Percentiles rank a stretch among this genome's conserved stretches.
Conservation (phyloP, 2,888 invertebrate species). For the Pseudococcus viburni region DNA sequence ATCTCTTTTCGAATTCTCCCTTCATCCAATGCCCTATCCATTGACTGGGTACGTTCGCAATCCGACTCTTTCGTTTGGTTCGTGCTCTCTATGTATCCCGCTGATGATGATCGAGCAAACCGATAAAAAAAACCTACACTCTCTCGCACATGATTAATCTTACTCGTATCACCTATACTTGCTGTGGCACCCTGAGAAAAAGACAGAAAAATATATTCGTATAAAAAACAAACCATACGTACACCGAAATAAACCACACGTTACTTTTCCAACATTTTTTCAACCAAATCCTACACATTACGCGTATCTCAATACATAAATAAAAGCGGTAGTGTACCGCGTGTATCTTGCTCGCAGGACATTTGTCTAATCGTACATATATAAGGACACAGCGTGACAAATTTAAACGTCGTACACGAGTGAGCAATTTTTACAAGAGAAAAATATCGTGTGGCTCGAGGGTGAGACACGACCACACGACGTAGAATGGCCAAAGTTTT, state of each 20-base stretch:
- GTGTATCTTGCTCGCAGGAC: neutral
- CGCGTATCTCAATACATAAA: constrained; percentile 20
- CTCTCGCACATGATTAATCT: constrained; percentile 54
- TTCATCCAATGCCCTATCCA: neutral
- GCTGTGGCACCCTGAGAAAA: constrained; percentile 47
- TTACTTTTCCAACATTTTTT: neutral
- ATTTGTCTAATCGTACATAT: neutral
- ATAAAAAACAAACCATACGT: neutral
- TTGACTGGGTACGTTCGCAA: neutral
- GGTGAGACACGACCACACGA: no score
- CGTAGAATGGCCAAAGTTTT: no score
- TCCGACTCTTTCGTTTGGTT: neutral
- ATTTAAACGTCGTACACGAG: neutral
- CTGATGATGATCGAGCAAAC: constrained; percentile 14
- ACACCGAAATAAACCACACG: no score
- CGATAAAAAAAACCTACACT: constrained; percentile 37
- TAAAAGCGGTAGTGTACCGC: neutral
- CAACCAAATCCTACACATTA: neutral
- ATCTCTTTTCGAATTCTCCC: neutral
- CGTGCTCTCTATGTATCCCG: constrained; percentile 25
- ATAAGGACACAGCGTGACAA: constrained; percentile 1
- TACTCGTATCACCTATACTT: constrained; percentile 33
- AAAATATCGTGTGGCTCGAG: no score
- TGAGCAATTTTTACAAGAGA: neutral
- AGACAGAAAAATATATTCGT: neutral